A percentile compares a stretch with the other conserved stretches of the same genome.
phyloP scores from a whole-genome alignment of 1,140 invertebrate genomes.

The Aphidius ervi region DNA sequence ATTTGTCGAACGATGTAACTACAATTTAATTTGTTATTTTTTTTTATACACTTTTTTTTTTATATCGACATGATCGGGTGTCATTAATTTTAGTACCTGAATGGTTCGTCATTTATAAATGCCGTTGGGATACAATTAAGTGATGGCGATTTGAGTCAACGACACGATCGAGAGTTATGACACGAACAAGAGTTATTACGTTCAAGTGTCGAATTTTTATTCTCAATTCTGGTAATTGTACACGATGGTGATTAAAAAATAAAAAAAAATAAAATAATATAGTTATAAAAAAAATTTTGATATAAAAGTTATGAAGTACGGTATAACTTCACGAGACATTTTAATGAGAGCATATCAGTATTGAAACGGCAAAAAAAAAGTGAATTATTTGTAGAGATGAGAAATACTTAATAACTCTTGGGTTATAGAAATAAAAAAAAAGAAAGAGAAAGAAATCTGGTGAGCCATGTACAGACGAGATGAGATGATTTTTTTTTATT shows the following conservation, averaged over 20 bases:
- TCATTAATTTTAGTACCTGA: slow-evolving; percentile 22
- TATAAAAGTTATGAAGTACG: too few species aligned
- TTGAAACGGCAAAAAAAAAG: too few species aligned
- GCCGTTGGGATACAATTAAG: slow-evolving; percentile 20
- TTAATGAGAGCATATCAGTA: too few species aligned
- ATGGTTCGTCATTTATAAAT: slow-evolving; percentile 22
- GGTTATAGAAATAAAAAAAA: too few species aligned
- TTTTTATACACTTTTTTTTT: neutral
- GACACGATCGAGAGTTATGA: neutral
- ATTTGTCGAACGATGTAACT: slow-evolving; percentile 15
- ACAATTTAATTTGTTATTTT: neutral
- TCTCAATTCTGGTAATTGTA: neutral
- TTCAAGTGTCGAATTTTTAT: neutral
- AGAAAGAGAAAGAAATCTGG: too few species aligned
- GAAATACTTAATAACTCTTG: too few species aligned
- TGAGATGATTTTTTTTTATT: too few species aligned
- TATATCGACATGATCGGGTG: slow-evolving; percentile 15
- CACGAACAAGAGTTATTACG: neutral
- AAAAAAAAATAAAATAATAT: neutral
- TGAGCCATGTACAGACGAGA: too few species aligned
- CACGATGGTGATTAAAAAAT: neutral
- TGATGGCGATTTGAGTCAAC: slow-evolving; percentile 8
- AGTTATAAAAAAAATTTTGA: neutral
- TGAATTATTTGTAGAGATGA: too few species aligned
- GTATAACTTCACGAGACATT: too few species aligned